Evolutionary conservation across 2,888 invertebrate species (phyloP).

Genomic region (Villa cingulata): DNA sequence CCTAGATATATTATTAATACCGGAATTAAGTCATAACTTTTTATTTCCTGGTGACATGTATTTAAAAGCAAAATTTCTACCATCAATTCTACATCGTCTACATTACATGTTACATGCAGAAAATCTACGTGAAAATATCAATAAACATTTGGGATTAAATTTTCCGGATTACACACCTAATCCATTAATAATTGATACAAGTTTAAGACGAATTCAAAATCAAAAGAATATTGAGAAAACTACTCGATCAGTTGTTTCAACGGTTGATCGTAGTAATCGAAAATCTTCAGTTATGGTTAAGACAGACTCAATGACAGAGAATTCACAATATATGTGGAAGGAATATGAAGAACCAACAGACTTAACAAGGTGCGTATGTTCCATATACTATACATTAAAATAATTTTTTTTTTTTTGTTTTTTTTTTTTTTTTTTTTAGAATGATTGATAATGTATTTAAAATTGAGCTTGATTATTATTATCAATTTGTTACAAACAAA

Average conservation of each 20-base stretch:
- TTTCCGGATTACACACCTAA: constrained; percentile 22
- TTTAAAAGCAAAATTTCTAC: constrained; percentile 72
- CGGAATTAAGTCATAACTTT: constrained; percentile 70
- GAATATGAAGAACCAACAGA: constrained; percentile 48
- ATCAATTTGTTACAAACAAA: constrained; percentile 41
- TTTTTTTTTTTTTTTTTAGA: background rate
- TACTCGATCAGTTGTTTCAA: background rate
- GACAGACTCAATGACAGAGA: background rate
- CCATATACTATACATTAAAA: too few relatives aligned
- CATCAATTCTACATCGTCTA: constrained; percentile 66
- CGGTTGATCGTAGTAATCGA: background rate
- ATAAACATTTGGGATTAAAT: constrained; percentile 21
- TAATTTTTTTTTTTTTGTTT: too few relatives aligned
- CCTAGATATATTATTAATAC: constrained; percentile 56
- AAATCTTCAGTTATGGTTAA: constrained; percentile 1
- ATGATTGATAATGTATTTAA: constrained; percentile 38
- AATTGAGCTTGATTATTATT: constrained; percentile 57
- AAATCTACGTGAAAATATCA: constrained; percentile 31
- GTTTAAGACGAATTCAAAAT: constrained; percentile 23
- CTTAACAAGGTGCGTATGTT: constrained; percentile 41
- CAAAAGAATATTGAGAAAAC: constrained; percentile 9
- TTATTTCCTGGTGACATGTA: constrained; percentile 63
- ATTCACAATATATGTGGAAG: constrained; percentile 21
- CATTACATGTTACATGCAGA: constrained; percentile 30
- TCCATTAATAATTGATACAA: constrained; percentile 25